Base-by-base conservation (phyloP, 1,140 invertebrate genomes). In the Periplaneta americana region DNA sequence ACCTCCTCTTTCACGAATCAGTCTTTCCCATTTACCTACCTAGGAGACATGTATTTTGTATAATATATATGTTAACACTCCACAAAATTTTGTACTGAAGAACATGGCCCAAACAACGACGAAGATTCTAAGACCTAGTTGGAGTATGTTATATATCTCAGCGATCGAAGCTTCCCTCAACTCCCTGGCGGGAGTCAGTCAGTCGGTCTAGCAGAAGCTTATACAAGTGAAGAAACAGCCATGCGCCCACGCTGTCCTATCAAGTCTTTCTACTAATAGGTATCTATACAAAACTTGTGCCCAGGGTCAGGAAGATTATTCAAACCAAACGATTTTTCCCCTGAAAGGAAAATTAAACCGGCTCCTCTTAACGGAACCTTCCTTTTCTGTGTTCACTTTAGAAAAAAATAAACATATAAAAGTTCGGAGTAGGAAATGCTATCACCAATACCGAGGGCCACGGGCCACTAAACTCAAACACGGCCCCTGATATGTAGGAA, bases 61-160 rank as follows among this genome's bases (percentile, higher is more conserved):
- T 34, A 39, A 39, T 39, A 75, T n/a, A n/a, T 33, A 77, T 77
- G 33, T 77, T 22, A 36, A 77, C 75, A 37, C 48, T 34, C 34
- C 79, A 80, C 18, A 80, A 80, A 74, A 80, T 80, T 80, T 80
- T 80, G 79, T 80, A 80, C 79, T 80, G 79, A 80, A 80, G 39
- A 80, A 48, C 33, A 79, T 78, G 76, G 76, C 48, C 48, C 48
- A 28, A 28, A 66, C 48, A 11, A 66, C 48, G n/a, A 66, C 39
- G n/a, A 66, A 28, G 4, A 66, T n/a, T 66, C 48, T 66, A 66
- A 66, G 28, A 66, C 28, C 48, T 66, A 66, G 22, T 66, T 66
- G 48, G 48, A 66, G 48, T 66, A 66, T 66, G 48, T 66, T 66
- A 66, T 66, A n/a, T 66, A 66, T 66, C 6, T 66, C n/a, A 66